Base-by-base conservation (phyloP, 2,113 vertebrate species). In the Ancistrus triradiatus region DNA sequence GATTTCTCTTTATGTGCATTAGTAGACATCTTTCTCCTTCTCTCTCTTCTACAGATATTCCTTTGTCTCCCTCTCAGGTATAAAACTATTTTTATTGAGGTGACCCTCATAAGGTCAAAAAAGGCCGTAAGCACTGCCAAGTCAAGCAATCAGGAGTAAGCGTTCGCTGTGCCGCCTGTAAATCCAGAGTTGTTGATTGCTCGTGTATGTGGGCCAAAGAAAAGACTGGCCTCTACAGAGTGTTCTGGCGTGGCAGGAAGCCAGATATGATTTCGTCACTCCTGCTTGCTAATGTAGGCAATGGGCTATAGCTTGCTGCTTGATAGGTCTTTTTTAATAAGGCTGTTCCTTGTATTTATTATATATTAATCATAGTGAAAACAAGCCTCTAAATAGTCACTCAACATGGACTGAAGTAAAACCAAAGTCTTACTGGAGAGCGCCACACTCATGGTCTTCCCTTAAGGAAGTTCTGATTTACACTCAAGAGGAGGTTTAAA, bases 181-280 rank as follows among this genome's bases (percentile, higher is more conserved):
- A 86, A 84, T 85, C 79, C 78, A 76, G 65, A 75, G 31, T 76
- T 72, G 74, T 81, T 81, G 78, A 80, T 78, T 82, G 76, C 74
- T 70, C 81, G 80, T 77, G 75, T 75, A 53, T 59, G 14, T 47
- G 46, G 4, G 78, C 78, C 79, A 77, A 78, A 71, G 76, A 63
- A 75, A 66, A 81, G 70, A 70, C 69, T 56, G 44, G 58, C 59
- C 62, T 58, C 47, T 58, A 65, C 66, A 44, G 24, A 38, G 24
- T 49, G 37, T 50, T 51, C 28, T 55, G 28, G 28, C 49, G 15
- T 38, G 24, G 11, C n/a, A 15, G 25, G 28, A 31, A 55, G 57
- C 58, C 50, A 74, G 69, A 73, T 52, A 43, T 51, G 35, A 44
- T 58, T 63, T 42, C 37, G 35, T 57, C 63, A 24, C 51, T 49